Evolutionary conservation across 2,888 invertebrate species (phyloP).

Genomic region (Hedychridium roseum): DNA sequence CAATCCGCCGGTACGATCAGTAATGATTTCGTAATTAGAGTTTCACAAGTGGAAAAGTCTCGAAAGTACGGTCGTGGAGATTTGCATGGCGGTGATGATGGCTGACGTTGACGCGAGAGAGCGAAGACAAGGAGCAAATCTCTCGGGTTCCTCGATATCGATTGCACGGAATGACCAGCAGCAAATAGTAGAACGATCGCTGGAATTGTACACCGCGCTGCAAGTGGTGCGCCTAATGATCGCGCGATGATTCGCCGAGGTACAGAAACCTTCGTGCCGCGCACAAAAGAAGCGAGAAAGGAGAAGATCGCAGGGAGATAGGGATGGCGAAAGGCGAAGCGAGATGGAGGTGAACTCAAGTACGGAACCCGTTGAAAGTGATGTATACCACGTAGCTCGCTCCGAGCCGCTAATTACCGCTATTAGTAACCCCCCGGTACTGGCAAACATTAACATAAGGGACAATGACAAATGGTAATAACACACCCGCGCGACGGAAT

Average conservation of each 20-base stretch:
- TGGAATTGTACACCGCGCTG: conserved; percentile 3
- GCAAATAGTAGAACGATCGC: neutral
- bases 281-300: conserved; percentile 4
- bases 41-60: too few relatives aligned
- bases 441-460: conserved; percentile 45
- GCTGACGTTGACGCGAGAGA: too few relatives aligned
- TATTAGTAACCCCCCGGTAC: conserved; percentile 41
- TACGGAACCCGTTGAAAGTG: conserved; percentile 40
- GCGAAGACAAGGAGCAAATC: too few relatives aligned
- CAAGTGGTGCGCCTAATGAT: conserved; percentile 25
- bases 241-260: conserved; percentile 35
- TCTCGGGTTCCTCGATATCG: neutral
- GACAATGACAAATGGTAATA: conserved; percentile 47
- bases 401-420: conserved; percentile 44
- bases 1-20: too few relatives aligned
- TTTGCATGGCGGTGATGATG: too few relatives aligned
- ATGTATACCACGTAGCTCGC: conserved; percentile 43
- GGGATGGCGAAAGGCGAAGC: neutral
- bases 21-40: too few relatives aligned
- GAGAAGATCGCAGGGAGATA: conserved; percentile 1
- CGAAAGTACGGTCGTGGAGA: too few relatives aligned
- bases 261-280: conserved; percentile 25
- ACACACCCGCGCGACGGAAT: conserved; percentile 35
- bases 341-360: conserved; percentile 12
- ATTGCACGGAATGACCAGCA: neutral